These are phyloP conservation scores for Cebus imitator DNA, from an alignment of 2,113 vertebrate species.

Conservation along the genomic window DNA sequence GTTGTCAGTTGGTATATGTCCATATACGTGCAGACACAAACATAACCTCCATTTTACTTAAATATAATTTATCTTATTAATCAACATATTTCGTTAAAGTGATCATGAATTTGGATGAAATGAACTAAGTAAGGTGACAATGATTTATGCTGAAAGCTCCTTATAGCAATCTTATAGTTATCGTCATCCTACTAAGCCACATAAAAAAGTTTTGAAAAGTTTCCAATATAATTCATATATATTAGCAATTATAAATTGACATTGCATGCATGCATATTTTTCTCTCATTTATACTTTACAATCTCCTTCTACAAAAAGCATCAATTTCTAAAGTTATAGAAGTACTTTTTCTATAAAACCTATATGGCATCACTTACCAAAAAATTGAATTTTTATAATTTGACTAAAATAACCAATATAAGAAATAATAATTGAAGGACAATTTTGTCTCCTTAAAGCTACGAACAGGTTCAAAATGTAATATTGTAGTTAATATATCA, in stretches of 20 bases:
- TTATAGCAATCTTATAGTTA: not conserved
- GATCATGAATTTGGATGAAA: not conserved
- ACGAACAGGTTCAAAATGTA: not conserved
- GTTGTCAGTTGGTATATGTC: not conserved
- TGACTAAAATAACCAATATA: not conserved
- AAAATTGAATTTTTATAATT: not conserved
- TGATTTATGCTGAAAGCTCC: not conserved
- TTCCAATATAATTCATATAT: not conserved
- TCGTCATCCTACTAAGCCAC: not conserved
- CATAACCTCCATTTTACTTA: not conserved
- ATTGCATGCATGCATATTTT: not conserved
- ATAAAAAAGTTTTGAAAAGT: not conserved
- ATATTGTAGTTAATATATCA: not conserved
- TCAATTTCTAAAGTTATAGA: not conserved
- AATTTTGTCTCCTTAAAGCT: not conserved
- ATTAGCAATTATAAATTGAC: not conserved
- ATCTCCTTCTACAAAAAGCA: not conserved
- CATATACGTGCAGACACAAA: not conserved
- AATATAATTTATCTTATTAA: not conserved
- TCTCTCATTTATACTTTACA: not conserved
- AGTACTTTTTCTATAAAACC: not conserved
- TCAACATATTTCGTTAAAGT: not conserved
- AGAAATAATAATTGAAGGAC: not conserved
- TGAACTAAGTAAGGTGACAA: not conserved
- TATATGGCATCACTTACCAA: not conserved